phyloP scores from a whole-genome alignment of 2,888 invertebrate species.

The Allophyes oxyacanthae region DNA sequence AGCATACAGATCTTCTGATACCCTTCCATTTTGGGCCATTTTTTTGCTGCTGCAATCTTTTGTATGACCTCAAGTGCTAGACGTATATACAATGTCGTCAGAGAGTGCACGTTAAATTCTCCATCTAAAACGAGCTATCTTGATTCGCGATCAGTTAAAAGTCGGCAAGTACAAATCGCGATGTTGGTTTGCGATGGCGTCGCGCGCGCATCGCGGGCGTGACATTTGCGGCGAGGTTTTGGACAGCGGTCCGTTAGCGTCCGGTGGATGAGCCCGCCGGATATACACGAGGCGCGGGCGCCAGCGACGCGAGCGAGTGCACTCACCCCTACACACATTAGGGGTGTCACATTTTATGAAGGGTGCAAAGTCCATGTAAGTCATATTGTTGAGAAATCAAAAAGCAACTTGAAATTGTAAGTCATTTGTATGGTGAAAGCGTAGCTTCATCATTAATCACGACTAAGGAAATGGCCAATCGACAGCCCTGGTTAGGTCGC shows the following conservation, averaged over 20 bases:
- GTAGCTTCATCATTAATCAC: slow-evolving; percentile 7
- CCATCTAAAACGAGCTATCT: slow-evolving; percentile 38
- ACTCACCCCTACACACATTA: slow-evolving; percentile 63
- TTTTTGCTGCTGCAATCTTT: slow-evolving; percentile 26
- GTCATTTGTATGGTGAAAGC: slow-evolving; percentile 26
- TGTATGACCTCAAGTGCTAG: slow-evolving; percentile 20
- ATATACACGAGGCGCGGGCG: slow-evolving; percentile 66
- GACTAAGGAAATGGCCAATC: slow-evolving; percentile 25
- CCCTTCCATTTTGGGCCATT: slow-evolving; percentile 20
- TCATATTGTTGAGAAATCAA: background rate
- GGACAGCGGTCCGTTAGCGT: slow-evolving; percentile 78
- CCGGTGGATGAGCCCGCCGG: slow-evolving; percentile 83
- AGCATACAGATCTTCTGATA: slow-evolving; percentile 35
- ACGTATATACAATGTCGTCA: slow-evolving; percentile 23
- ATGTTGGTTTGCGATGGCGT: slow-evolving; percentile 39
- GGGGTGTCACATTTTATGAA: slow-evolving; percentile 36
- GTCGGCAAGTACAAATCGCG: slow-evolving; percentile 42
- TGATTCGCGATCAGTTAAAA: slow-evolving; percentile 39
- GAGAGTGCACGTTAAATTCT: slow-evolving; percentile 25
- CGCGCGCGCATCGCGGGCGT: slow-evolving; percentile 44
- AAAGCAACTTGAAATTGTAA: background rate
- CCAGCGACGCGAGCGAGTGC: slow-evolving; percentile 51
- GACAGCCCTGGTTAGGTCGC: slow-evolving; percentile 41
- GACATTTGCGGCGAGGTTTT: slow-evolving; percentile 68
- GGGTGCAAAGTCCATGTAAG: slow-evolving; percentile 1